These are phyloP conservation scores for Rhagonycha fulva DNA, from an alignment of 2,888 invertebrate species.

Conservation along the genomic window DNA sequence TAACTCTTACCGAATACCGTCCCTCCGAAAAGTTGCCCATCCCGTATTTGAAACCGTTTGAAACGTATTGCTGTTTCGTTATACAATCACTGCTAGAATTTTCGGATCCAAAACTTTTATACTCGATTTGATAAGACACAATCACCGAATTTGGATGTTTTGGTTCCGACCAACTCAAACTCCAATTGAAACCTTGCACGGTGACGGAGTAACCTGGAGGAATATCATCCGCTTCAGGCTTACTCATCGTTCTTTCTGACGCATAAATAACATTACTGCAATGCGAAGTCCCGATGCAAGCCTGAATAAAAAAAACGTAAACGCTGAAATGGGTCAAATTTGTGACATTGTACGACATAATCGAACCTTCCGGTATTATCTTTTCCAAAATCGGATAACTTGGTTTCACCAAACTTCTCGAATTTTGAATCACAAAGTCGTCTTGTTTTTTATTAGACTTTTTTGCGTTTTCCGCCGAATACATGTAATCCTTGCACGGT, in stretches of 20 bases:
- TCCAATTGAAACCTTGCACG: slow-evolving; percentile 32
- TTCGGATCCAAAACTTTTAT: slow-evolving; percentile 51
- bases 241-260: slow-evolving; percentile 56
- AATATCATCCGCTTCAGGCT: slow-evolving; percentile 54
- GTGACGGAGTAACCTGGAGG: slow-evolving; percentile 34
- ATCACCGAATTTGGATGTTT: slow-evolving; percentile 66
- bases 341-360: slow-evolving; percentile 38
- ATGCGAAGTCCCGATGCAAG: slow-evolving; percentile 58
- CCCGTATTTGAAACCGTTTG: slow-evolving; percentile 39
- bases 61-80: slow-evolving; percentile 46
- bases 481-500: slow-evolving; percentile 22
- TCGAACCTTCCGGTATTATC: background rate
- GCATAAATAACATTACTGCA: slow-evolving; percentile 58
- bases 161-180: slow-evolving; percentile 64
- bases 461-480: background rate
- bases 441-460: background rate
- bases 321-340: slow-evolving; percentile 62
- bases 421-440: background rate
- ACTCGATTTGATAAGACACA: slow-evolving; percentile 64
- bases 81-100: slow-evolving; percentile 57
- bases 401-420: background rate
- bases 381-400: background rate
- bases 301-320: slow-evolving; percentile 64
- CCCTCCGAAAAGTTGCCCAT: slow-evolving; percentile 58
- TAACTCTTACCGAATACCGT: slow-evolving; percentile 61